A percentile compares a stretch with the other conserved stretches of the same genome.
phyloP scores from a whole-genome alignment of 1,140 invertebrate genomes.

The Drosophila leontia region DNA sequence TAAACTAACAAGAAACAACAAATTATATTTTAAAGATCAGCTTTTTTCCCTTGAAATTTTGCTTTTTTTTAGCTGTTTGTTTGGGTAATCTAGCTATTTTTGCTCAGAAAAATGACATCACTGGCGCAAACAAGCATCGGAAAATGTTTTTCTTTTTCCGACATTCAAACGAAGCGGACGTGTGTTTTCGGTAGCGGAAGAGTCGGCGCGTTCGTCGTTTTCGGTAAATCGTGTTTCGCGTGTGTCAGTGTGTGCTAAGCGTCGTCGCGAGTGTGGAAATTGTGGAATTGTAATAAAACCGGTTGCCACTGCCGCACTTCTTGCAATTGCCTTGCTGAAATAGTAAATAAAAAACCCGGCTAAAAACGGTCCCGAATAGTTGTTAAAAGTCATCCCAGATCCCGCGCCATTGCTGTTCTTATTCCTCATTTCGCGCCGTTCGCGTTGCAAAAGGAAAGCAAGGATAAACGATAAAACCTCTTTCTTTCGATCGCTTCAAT shows the following conservation, averaged over 20 bases:
- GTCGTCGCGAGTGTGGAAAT: constrained; percentile 4
- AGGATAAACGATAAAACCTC: constrained; percentile 12
- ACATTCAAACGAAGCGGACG: background rate
- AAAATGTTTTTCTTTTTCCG: too few species aligned
- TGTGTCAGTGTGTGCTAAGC: background rate
- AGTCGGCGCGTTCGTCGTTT: background rate
- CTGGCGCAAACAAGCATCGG: too few species aligned
- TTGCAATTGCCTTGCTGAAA: constrained; percentile 9
- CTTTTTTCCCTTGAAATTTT: too few species aligned
- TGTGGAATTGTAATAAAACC: constrained; percentile 21
- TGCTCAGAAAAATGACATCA: too few species aligned
- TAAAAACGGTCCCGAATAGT: constrained; percentile 4
- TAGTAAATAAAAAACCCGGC: constrained; percentile 1
- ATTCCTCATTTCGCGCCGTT: background rate
- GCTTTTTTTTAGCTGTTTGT: too few species aligned
- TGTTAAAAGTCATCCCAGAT: background rate
- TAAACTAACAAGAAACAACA: too few species aligned
- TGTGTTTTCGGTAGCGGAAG: background rate
- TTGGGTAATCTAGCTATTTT: too few species aligned
- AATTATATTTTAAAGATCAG: too few species aligned
- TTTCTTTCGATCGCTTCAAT: constrained; percentile 10
- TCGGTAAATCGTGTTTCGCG: constrained; percentile 6
- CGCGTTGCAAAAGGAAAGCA: constrained; percentile 3
- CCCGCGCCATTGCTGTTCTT: background rate
- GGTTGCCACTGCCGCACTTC: constrained; percentile 2